Base-by-base conservation (phyloP, 2,113 vertebrate genomes). In the Oceanodroma tethys region DNA sequence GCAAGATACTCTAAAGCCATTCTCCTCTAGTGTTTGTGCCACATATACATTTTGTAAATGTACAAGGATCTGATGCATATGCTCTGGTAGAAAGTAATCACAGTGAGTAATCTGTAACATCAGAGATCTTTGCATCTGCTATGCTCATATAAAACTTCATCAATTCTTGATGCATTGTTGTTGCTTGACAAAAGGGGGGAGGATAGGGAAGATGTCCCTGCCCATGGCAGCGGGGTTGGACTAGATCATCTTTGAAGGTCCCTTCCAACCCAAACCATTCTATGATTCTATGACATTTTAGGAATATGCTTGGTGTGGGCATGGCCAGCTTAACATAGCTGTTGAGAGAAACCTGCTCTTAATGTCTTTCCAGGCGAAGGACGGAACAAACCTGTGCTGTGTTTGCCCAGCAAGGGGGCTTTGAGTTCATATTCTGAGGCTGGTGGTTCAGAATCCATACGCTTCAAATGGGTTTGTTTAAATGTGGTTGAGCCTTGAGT, bases 281-380 rank as follows among this genome's bases (percentile, higher is more conserved):
- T 18, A 9, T 20, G 40, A 25, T 56, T 72, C 9, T 19, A 11
- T 36, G 75, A 71, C 12, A 2, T 34, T 73, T 53, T 32, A 43
- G 67, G 32, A 34, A 43, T 62, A 16, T 58, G 32, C 42, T 43
- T 56, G 67, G 6, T 62, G 52, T 65, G 20, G 43, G 8, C 29
- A 23, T 45, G 50, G 36, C 47, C 32, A 32, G 7, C 22, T 20
- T 79, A 55, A 32, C 32, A 6, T 16, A 48, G 13, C 19, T 48
- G 29, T 53, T 50, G 21, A 67, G 40, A 52, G n/a, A 71, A 47
- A 22, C 32, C 13, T 82, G 26, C 45, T 71, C 5, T 55, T 50
- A 56, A 50, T 0, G 0, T 60, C 34, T 17, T 27, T 38, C 15
- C 25, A 63, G 8, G 21, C 1, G 0, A 48, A 73, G n/a, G 27